Evolutionary conservation across 2,888 invertebrate species (phyloP).

Genomic region (Metacarcinus magister): DNA sequence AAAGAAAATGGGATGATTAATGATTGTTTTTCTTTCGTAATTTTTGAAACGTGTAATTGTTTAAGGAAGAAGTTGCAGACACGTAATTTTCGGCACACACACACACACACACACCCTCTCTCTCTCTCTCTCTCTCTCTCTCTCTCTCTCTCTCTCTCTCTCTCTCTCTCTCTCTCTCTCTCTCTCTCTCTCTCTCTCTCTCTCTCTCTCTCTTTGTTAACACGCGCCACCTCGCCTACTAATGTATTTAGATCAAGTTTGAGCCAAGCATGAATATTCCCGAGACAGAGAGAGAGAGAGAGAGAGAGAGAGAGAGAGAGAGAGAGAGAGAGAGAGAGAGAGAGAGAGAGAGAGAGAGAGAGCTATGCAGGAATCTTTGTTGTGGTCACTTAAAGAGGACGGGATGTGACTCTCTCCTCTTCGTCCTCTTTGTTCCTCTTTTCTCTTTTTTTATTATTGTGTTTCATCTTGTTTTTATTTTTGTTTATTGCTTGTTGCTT

Average conservation of each 20-base stretch:
- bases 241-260: too few relatives aligned
- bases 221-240: too few relatives aligned
- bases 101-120: background rate
- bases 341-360: conserved; percentile 15
- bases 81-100: too few relatives aligned
- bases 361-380: background rate
- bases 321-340: conserved; percentile 47
- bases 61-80: too few relatives aligned
- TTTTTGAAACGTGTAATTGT: too few relatives aligned
- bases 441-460: background rate
- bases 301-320: conserved; percentile 44
- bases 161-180: conserved; percentile 2
- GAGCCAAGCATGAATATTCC: too few relatives aligned
- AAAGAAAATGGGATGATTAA: too few relatives aligned
- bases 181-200: background rate
- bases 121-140: conserved; percentile 7
- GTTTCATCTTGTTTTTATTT: too few relatives aligned
- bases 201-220: too few relatives aligned
- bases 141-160: conserved; percentile 2
- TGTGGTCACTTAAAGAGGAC: background rate
- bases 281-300: background rate
- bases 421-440: conserved; percentile 1
- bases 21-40: too few relatives aligned
- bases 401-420: background rate
- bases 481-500: too few relatives aligned